Conservation (phyloP, 64 coral and sea anemone species). For the Orbicella faveolata region DNA sequence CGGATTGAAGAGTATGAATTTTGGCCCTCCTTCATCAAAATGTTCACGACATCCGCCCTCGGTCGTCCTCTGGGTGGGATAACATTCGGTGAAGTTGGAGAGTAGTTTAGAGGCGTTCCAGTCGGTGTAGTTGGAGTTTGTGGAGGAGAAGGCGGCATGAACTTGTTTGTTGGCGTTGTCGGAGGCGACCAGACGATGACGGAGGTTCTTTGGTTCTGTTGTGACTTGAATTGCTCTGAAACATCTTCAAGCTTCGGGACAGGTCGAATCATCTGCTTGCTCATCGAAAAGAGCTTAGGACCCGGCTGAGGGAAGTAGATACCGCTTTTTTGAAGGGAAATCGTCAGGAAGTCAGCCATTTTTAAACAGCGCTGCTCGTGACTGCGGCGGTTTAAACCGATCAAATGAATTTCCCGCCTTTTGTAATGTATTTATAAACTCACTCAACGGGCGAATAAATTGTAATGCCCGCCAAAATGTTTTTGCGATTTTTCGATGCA, state of each 20-base stretch:
- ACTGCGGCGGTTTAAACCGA: constrained; percentile 51
- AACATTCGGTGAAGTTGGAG: constrained; percentile 66
- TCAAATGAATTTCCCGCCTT: constrained; percentile 75
- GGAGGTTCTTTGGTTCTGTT: constrained; percentile 63
- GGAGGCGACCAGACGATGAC: constrained; percentile 79
- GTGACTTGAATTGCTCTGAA: constrained; percentile 37
- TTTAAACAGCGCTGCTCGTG: constrained; percentile 67
- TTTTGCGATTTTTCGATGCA: not conserved
- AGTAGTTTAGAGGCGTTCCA: constrained; percentile 22
- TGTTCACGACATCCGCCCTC: constrained; percentile 90
- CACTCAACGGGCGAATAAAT: constrained; percentile 52
- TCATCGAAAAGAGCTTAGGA: constrained; percentile 61
- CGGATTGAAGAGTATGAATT: constrained; percentile 94
- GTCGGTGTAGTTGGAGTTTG: constrained; percentile 26
- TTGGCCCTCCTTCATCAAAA: constrained; percentile 87
- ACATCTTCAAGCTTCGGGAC: constrained; percentile 49
- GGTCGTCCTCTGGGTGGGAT: constrained; percentile 90
- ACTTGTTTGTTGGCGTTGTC: constrained; percentile 46
- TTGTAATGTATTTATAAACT: constrained; percentile 69
- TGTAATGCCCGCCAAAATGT: constrained; percentile 46
- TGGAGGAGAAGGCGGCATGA: constrained; percentile 43
- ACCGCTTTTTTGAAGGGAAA: constrained; percentile 86
- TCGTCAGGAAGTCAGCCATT: constrained; percentile 93
- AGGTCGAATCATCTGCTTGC: constrained; percentile 65
- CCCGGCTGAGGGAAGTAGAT: constrained; percentile 90